Evolutionary conservation across 2,113 vertebrate genomes (phyloP).

Genomic region (Tenebrosternarchus preto): DNA sequence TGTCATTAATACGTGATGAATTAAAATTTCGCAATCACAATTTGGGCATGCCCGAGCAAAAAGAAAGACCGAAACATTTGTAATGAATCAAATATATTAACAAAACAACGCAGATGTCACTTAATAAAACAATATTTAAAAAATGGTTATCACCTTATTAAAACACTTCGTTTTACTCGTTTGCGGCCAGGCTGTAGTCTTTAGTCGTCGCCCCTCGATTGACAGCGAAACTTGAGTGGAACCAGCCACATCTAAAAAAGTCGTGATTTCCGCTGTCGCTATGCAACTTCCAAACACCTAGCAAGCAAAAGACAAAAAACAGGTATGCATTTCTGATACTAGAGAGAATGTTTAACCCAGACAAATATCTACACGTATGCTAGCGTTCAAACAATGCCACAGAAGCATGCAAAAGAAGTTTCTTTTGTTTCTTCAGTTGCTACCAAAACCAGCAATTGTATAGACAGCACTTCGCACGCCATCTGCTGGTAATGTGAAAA

Average conservation of each 20-base stretch:
- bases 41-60: too few species aligned
- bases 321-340: not conserved
- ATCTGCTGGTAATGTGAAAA: constrained; percentile 9
- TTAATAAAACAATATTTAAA: not conserved
- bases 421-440: not conserved
- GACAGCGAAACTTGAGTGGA: not conserved
- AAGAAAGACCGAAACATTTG: too few species aligned
- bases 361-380: not conserved
- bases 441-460: not conserved
- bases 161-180: not conserved
- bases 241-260: not conserved
- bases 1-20: too few species aligned
- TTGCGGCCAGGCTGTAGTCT: not conserved
- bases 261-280: not conserved
- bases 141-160: not conserved
- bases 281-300: too few species aligned
- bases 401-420: not conserved
- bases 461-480: constrained; percentile 9
- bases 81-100: too few species aligned
- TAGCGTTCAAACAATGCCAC: not conserved
- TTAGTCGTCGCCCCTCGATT: not conserved
- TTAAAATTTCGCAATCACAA: too few species aligned
- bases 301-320: not conserved
- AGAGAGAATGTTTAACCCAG: not conserved
- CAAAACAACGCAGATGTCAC: not conserved